phyloP scores from a whole-genome alignment of 2,797 vertebrate species.

The Micrastur ruficollis region DNA sequence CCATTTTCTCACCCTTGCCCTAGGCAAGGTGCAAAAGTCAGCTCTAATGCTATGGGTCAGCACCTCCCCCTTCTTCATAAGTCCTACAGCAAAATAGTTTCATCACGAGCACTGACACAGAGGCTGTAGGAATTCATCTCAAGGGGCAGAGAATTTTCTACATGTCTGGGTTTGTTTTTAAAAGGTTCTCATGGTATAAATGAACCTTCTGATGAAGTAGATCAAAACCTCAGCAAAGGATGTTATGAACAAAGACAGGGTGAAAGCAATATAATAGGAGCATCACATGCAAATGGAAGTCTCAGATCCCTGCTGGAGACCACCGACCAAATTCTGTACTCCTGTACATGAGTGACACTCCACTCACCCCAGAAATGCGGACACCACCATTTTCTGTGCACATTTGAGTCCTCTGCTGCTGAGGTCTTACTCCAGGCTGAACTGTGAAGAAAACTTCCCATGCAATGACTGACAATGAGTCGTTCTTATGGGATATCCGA shows the following conservation, averaged over 20 bases:
- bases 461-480: background rate
- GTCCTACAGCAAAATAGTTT: background rate
- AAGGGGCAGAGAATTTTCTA: background rate
- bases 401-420: background rate
- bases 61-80: too few species aligned
- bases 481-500: background rate
- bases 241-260: background rate
- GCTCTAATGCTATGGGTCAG: background rate
- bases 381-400: background rate
- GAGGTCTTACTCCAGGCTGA: background rate
- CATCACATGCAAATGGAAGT: accelerated
- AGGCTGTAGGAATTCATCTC: background rate
- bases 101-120: background rate
- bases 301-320: background rate
- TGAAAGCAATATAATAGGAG: background rate
- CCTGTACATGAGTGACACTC: background rate
- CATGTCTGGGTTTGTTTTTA: accelerated
- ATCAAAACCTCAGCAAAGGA: background rate
- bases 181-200: background rate
- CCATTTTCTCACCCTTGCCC: background rate
- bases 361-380: background rate
- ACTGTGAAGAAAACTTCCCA: background rate
- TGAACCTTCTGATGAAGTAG: background rate
- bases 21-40: background rate
- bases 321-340: background rate